Conservation (phyloP, 2,113 vertebrate species). For the Sphaerodactylus townsendi region DNA sequence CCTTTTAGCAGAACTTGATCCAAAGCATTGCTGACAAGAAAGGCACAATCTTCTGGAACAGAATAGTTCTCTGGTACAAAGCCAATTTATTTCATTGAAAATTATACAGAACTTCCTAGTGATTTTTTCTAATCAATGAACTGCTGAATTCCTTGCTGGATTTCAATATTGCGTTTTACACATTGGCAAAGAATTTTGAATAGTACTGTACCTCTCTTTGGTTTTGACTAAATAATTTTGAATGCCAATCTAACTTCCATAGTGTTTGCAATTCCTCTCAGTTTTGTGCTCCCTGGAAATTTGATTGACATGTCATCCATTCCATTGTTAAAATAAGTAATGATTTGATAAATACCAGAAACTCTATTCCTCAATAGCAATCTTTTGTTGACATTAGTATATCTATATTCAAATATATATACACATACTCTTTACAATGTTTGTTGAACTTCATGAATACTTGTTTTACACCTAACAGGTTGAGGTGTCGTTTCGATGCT, state of each 20-base stretch:
- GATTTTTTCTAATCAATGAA: background rate
- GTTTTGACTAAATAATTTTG: background rate
- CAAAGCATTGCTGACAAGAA: too few species aligned
- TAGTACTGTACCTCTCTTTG: too few species aligned
- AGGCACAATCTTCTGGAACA: background rate
- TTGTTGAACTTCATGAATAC: background rate
- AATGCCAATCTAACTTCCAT: background rate
- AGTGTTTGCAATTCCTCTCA: background rate
- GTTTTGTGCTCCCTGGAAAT: background rate
- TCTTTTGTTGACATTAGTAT: background rate
- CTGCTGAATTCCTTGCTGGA: background rate
- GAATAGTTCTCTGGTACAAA: background rate
- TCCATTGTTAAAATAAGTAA: background rate
- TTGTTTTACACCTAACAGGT: background rate
- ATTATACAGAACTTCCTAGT: background rate
- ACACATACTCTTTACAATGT: background rate
- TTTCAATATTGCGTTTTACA: background rate
- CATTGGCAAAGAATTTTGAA: too few species aligned
- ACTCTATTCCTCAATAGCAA: background rate
- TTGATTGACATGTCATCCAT: background rate
- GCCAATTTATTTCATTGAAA: background rate
- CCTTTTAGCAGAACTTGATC: too few species aligned
- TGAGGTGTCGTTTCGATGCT: too few species aligned
- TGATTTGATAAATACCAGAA: background rate
- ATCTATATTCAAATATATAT: too few species aligned